A percentile compares a stretch with the other conserved stretches of the same genome.
Evolutionary conservation across 2,888 invertebrate genomes (phyloP).

Genomic region (Mythimna ferrago): DNA sequence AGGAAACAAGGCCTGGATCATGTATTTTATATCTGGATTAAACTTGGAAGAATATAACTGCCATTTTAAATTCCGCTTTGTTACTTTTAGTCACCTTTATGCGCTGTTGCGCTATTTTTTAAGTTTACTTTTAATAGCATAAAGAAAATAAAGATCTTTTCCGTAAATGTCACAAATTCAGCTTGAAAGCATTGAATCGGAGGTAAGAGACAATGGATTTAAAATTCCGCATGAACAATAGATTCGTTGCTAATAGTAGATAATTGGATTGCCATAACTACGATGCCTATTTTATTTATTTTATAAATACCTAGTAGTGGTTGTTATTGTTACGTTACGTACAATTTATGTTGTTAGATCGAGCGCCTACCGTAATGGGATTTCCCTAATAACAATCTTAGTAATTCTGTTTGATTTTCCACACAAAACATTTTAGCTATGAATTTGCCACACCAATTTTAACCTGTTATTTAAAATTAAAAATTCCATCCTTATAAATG

Average conservation of each 20-base stretch:
- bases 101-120: not conserved
- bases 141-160: not conserved
- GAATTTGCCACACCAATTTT: not conserved
- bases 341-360: not conserved
- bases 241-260: not conserved
- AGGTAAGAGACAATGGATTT: not conserved
- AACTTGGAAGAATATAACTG: not conserved
- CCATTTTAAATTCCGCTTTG: not conserved
- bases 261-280: constrained; percentile 14
- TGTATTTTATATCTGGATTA: constrained; percentile 20
- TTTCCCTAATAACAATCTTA: constrained; percentile 9
- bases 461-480: constrained; percentile 26
- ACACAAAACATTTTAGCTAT: not conserved
- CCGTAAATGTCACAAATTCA: constrained; percentile 7
- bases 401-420: constrained; percentile 10
- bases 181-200: not conserved
- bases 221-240: constrained; percentile 1
- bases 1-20: not conserved
- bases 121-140: not conserved
- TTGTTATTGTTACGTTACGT: not conserved
- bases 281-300: constrained; percentile 7
- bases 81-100: not conserved
- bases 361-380: not conserved
- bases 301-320: constrained; percentile 4
- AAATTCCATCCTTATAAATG: constrained; percentile 19